These are phyloP conservation scores for Drosophila kohkoa DNA, from an alignment of 1,140 invertebrate genomes.

Conservation along the genomic window DNA sequence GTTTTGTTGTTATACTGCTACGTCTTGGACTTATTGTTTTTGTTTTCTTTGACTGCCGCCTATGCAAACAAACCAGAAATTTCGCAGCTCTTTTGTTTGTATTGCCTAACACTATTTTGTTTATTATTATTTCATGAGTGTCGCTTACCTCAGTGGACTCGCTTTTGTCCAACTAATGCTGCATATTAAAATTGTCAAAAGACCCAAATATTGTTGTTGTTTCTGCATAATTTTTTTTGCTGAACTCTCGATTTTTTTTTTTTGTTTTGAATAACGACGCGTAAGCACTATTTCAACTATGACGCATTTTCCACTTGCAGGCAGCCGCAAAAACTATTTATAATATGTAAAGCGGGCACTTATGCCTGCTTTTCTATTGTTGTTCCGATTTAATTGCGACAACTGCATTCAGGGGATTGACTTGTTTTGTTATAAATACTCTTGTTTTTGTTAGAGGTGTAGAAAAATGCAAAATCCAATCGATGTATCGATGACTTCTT, in stretches of 20 bases:
- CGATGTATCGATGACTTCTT: no score
- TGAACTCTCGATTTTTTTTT: slow-evolving; percentile 15
- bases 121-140: background rate
- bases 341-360: background rate
- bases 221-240: slow-evolving; percentile 32
- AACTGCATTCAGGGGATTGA: slow-evolving; percentile 16
- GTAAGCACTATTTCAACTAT: slow-evolving; percentile 30
- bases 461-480: no score
- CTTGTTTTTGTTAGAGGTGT: slow-evolving; percentile 36
- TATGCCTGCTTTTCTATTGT: slow-evolving; percentile 1
- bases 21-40: background rate
- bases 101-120: background rate
- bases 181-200: slow-evolving; percentile 38
- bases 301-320: slow-evolving; percentile 33
- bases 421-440: slow-evolving; percentile 25
- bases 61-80: slow-evolving; percentile 26
- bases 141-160: slow-evolving; percentile 34
- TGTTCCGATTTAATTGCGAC: slow-evolving; percentile 8
- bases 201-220: slow-evolving; percentile 24
- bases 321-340: slow-evolving; percentile 7
- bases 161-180: slow-evolving; percentile 18
- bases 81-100: slow-evolving; percentile 2
- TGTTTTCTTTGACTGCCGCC: slow-evolving; percentile 24
- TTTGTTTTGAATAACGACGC: slow-evolving; percentile 21
- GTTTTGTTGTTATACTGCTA: background rate